Conservation (phyloP, 2,113 vertebrate genomes). For the Micronisus gabar region DNA sequence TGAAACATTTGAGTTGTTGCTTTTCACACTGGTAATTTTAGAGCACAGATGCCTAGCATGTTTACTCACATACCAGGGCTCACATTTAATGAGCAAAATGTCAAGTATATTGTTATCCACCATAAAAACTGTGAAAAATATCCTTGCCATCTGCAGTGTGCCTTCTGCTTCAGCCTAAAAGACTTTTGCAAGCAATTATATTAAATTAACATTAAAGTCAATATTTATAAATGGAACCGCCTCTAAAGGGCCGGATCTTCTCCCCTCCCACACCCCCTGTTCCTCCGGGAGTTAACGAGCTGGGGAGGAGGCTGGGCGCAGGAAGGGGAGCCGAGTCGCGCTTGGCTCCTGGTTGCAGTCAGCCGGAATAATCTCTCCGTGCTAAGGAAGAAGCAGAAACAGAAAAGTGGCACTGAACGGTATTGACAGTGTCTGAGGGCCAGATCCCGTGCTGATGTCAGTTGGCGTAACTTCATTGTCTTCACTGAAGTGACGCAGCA, state of each 20-base stretch:
- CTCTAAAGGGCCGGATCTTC: conserved; percentile 28
- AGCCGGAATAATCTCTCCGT: not conserved
- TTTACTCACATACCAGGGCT: conserved; percentile 74
- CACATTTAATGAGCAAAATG: conserved; percentile 77
- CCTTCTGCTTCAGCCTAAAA: conserved; percentile 71
- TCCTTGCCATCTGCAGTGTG: conserved; percentile 70
- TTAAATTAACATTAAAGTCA: conserved; percentile 60
- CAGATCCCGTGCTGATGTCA: not conserved
- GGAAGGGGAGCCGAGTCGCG: not conserved
- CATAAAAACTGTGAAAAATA: conserved; percentile 77
- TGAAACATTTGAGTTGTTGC: conserved; percentile 69
- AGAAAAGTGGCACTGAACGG: not conserved
- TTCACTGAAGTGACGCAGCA: not conserved
- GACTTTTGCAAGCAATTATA: conserved; percentile 62
- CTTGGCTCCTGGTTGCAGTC: not conserved
- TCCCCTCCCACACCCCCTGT: conserved; percentile 21
- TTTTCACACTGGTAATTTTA: conserved; percentile 73
- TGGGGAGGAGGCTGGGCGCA: not conserved
- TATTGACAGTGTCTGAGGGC: not conserved
- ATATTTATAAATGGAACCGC: conserved; percentile 55
- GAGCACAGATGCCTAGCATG: conserved; percentile 68
- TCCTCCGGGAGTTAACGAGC: conserved; percentile 29
- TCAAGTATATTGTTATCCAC: conserved; percentile 77
- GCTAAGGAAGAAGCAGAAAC: not conserved
- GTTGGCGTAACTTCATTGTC: not conserved